These are phyloP conservation scores for Apaloderma vittatum DNA, from an alignment of 2,113 vertebrate species.

Conservation along the genomic window DNA sequence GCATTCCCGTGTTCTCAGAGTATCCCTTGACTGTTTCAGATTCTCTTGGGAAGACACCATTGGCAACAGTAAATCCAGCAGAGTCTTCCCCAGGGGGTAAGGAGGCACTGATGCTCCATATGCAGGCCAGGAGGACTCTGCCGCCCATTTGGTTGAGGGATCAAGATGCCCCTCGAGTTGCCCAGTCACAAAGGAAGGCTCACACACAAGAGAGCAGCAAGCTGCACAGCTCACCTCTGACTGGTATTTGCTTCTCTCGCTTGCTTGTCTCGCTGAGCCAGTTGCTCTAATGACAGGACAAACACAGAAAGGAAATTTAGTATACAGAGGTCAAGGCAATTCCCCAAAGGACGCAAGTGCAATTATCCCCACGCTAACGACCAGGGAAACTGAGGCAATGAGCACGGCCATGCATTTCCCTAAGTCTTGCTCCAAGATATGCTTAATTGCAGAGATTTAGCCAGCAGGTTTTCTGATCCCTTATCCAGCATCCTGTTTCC, in stretches of 20 bases:
- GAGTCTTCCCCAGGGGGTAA: not conserved
- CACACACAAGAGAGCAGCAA: not conserved
- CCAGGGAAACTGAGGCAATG: not conserved
- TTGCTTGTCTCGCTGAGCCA: not conserved
- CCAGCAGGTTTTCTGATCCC: constrained; percentile 25
- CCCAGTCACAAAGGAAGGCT: not conserved
- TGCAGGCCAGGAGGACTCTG: not conserved
- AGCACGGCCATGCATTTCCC: not conserved
- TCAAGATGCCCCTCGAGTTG: not conserved
- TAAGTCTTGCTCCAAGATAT: not conserved
- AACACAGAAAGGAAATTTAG: not conserved
- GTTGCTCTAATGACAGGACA: not conserved
- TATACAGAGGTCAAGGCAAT: not conserved
- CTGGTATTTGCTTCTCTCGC: not conserved
- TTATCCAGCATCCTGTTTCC: constrained; percentile 23
- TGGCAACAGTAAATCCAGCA: not conserved
- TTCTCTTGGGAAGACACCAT: not conserved
- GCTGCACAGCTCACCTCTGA: not conserved
- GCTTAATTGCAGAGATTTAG: constrained; percentile 13
- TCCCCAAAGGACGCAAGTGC: not conserved
- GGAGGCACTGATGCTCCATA: not conserved
- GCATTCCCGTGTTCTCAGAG: not conserved
- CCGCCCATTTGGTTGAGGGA: fast-evolving
- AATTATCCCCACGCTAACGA: not conserved
- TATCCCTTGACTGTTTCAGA: fast-evolving